These are phyloP conservation scores for Perca schrenkii DNA, from an alignment of 2,113 vertebrate genomes.

Conservation along the genomic window DNA sequence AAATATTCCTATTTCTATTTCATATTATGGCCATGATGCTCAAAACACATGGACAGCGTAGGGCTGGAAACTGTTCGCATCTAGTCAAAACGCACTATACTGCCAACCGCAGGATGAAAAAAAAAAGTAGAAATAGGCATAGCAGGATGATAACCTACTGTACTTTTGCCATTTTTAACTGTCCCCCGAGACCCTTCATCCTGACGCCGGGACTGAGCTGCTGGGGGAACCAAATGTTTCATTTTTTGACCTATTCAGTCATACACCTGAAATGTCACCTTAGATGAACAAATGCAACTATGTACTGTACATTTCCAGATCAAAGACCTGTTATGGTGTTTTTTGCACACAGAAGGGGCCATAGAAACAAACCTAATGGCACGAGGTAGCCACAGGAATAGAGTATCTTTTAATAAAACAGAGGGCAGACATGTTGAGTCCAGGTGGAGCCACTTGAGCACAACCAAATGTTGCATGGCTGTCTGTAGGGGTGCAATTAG, in stretches of 20 bases:
- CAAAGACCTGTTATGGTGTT: neutral
- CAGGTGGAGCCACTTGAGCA: neutral
- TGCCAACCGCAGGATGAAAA: too few relatives aligned
- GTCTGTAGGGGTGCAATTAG: neutral
- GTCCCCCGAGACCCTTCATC: too few relatives aligned
- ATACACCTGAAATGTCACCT: neutral
- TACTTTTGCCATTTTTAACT: too few relatives aligned
- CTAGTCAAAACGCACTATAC: too few relatives aligned
- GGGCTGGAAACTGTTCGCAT: too few relatives aligned
- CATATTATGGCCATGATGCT: too few relatives aligned
- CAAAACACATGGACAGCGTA: too few relatives aligned
- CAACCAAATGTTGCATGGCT: neutral
- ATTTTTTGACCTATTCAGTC: neutral
- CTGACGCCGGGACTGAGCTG: too few relatives aligned
- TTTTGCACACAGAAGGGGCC: neutral
- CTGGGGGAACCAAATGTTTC: too few relatives aligned
- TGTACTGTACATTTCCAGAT: neutral
- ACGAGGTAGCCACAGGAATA: neutral
- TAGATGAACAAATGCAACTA: neutral
- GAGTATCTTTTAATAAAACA: neutral
- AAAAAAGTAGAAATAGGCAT: too few relatives aligned
- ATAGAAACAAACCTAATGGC: neutral
- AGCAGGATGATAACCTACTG: too few relatives aligned
- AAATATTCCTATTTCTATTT: too few relatives aligned
- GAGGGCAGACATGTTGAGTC: neutral